Evolutionary conservation across 2,113 vertebrate species (phyloP), one percentile per base, ranked within the genome.

Genomic region (Saccopteryx leptura): DNA sequence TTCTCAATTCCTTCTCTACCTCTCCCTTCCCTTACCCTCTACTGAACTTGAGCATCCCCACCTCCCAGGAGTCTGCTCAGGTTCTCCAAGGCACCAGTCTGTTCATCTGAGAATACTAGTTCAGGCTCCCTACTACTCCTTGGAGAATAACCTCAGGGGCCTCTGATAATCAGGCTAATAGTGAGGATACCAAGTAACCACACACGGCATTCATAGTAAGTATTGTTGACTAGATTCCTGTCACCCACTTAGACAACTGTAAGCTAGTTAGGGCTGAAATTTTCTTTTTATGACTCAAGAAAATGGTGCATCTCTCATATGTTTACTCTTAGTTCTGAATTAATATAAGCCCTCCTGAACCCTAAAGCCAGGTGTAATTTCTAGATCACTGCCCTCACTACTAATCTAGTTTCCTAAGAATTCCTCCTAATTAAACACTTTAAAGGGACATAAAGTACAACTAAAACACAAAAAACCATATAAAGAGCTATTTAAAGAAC

Each of bases 221-320:
- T 28, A 46, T 61, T 58, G 24, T 39, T 69, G 65, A 83, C 33
- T 63, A 28, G 63, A 1, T 18, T 96, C 33, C 90, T 63, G 74
- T 56, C 66, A 75, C 13, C 19, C n/a, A 58, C 48, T 91, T 90
- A 23, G 48, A 24, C 13, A 58, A 80, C 12, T 56, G n/a, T 84
- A 91, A 96, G 12, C 33, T 61, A 80, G 28, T 7, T 31, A 61
- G 88, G 58, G 50, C 61, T 81, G n/a, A 19, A 69, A 50, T 94
- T 88, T 92, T 87, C 60, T 91, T 88, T 76, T 95, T 94, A 84
- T 92, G 69, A 58, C 18, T 74, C 90, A 76, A 87, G 17, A 91
- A 88, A 89, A 21, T 65, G 2, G 15, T 75, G 3, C 69, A 15
- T 86, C 24, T 92, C 33, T 95, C 68, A 31, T 58, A 54, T 78